Evolutionary conservation across 2,113 vertebrate species (phyloP).

Genomic region (Menura novaehollandiae): DNA sequence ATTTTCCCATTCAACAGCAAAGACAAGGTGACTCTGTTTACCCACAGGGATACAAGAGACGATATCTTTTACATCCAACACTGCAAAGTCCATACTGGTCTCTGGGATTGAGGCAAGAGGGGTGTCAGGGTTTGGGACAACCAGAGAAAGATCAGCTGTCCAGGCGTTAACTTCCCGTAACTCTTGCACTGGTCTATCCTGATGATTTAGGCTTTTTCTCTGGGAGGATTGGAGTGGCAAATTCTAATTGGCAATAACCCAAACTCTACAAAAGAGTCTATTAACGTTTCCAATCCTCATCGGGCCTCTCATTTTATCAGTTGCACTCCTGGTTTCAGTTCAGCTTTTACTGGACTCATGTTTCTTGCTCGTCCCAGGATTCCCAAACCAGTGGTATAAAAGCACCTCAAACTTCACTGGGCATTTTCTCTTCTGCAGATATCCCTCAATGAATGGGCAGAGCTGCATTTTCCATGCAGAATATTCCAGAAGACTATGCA

Average conservation of each 20-base stretch:
- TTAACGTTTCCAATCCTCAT: neutral
- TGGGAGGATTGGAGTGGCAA: neutral
- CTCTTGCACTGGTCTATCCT: neutral
- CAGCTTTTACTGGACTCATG: neutral
- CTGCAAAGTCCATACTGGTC: neutral
- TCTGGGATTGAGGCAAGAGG: neutral
- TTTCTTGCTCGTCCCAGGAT: no score
- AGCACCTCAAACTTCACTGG: neutral
- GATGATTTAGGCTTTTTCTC: neutral
- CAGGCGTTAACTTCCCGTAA: neutral
- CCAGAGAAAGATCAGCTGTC: neutral
- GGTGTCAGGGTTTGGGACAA: neutral
- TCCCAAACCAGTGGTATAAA: neutral
- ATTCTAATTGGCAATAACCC: neutral
- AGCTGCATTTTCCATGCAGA: neutral
- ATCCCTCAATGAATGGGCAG: neutral
- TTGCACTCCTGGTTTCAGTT: neutral
- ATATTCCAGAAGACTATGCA: neutral
- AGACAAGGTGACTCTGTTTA: neutral
- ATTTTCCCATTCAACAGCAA: neutral
- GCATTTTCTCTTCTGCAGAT: neutral
- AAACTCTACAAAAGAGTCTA: neutral
- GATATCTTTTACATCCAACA: neutral
- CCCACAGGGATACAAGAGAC: neutral
- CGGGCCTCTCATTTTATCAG: neutral